Conservation (phyloP, 1,140 invertebrate species). For the Leptinotarsa undecemlineata region DNA sequence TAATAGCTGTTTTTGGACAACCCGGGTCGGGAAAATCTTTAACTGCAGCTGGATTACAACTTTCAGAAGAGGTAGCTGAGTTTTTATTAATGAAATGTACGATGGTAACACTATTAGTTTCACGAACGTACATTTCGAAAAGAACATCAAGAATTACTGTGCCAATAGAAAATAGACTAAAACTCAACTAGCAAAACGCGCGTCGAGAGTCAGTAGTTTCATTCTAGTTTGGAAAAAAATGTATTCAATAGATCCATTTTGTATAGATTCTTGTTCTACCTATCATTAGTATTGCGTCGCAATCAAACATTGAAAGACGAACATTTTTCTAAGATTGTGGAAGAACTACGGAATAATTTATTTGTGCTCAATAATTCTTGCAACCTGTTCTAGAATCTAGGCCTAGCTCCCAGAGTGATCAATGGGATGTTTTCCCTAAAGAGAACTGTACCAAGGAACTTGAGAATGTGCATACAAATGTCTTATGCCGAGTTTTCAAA, state of each 20-base stretch:
- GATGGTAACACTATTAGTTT: too few relatives aligned
- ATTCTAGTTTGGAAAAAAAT: too few relatives aligned
- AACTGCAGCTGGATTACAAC: slow-evolving; percentile 42
- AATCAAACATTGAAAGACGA: not conserved
- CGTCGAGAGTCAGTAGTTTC: too few relatives aligned
- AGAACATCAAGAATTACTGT: too few relatives aligned
- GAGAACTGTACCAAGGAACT: slow-evolving; percentile 34
- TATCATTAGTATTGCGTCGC: not conserved
- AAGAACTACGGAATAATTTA: not conserved
- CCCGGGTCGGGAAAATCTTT: slow-evolving; percentile 49
- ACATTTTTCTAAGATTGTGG: too few relatives aligned
- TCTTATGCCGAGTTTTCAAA: slow-evolving; percentile 46
- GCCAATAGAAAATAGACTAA: too few relatives aligned
- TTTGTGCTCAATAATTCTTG: not conserved
- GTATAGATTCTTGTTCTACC: not conserved
- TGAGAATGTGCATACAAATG: slow-evolving; percentile 42
- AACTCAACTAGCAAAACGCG: too few relatives aligned
- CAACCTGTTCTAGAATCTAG: slow-evolving; percentile 41
- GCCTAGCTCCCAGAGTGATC: slow-evolving; percentile 42
- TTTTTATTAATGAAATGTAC: too few relatives aligned
- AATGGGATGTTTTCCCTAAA: slow-evolving; percentile 37
- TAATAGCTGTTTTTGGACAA: slow-evolving; percentile 44
- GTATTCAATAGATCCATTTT: too few relatives aligned
- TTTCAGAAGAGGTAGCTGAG: slow-evolving; percentile 40
- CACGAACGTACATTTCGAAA: too few relatives aligned